Evolutionary conservation across 2,797 vertebrate genomes (phyloP).

Genomic region (Clarias fuscus): DNA sequence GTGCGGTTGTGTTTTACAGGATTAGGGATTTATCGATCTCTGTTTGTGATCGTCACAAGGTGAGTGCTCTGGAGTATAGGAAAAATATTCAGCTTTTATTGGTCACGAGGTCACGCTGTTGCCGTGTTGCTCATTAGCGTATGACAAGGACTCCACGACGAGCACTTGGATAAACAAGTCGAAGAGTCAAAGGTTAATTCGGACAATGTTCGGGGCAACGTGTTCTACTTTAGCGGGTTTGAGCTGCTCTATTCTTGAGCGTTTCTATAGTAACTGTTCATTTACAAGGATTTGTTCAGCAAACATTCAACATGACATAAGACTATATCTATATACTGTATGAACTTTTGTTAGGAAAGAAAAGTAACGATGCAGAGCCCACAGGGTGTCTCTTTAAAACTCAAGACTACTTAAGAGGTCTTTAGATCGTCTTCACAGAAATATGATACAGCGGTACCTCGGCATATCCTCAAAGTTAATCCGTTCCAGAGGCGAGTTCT

Average conservation of each 20-base stretch:
- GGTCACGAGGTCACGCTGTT: neutral
- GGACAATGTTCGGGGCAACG: neutral
- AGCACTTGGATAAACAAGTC: neutral
- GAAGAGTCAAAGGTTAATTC: constrained; percentile 1
- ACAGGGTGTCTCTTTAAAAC: too few species aligned
- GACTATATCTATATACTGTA: neutral
- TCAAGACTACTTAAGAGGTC: too few species aligned
- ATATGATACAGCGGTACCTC: too few species aligned
- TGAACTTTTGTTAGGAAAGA: too few species aligned
- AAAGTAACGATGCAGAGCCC: too few species aligned
- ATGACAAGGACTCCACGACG: neutral
- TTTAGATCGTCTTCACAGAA: too few species aligned
- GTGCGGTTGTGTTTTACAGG: neutral
- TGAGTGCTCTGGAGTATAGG: neutral
- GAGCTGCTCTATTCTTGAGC: neutral
- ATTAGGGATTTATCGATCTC: neutral
- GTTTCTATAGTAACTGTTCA: neutral
- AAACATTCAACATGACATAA: neutral
- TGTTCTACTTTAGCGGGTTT: neutral
- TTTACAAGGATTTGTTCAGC: neutral
- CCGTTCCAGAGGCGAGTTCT: too few species aligned
- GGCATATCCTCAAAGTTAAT: too few species aligned
- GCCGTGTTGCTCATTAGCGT: neutral
- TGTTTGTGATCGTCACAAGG: neutral
- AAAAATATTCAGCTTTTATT: neutral